Percentiles rank a stretch among this genome's conserved stretches.
Evolutionary conservation across 2,888 invertebrate genomes (phyloP).

Genomic region (Notocelia uddmanniana): DNA sequence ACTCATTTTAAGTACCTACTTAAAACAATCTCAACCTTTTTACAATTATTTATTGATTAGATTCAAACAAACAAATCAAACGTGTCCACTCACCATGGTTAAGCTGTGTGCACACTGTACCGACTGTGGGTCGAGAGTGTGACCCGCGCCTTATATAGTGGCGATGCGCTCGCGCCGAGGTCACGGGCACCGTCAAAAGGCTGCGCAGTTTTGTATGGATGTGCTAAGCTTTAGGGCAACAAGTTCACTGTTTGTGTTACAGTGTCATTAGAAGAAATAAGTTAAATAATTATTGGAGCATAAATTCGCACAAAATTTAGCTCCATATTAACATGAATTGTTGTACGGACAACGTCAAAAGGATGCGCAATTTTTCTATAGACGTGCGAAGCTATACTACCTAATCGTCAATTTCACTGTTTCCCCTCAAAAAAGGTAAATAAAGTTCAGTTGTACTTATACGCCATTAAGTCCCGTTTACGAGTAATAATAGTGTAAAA

Average conservation of each 20-base stretch:
- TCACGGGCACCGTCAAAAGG: constrained; percentile 11
- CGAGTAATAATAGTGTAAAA: too few relatives aligned
- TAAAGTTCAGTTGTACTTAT: too few relatives aligned
- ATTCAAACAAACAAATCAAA: not conserved
- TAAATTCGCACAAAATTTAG: too few relatives aligned
- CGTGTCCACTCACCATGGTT: constrained; percentile 42
- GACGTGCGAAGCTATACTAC: too few relatives aligned
- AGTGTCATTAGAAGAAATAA: not conserved
- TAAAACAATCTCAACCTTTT: not conserved
- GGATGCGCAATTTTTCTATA: too few relatives aligned
- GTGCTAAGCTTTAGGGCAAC: not conserved
- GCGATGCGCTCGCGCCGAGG: constrained; percentile 33
- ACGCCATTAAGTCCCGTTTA: too few relatives aligned
- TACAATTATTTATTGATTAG: not conserved
- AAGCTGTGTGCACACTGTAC: constrained; percentile 31
- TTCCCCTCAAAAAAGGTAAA: too few relatives aligned
- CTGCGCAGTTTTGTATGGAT: not conserved
- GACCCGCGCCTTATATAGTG: constrained; percentile 35
- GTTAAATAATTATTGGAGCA: too few relatives aligned
- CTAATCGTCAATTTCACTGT: too few relatives aligned
- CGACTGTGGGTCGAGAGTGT: constrained; percentile 18
- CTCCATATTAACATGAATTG: too few relatives aligned
- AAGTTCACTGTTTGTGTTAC: not conserved
- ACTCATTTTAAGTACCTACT: too few relatives aligned
- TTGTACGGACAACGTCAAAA: too few relatives aligned